Conservation (phyloP, 2,113 vertebrate species). For the Malurus alboscapulatus region DNA sequence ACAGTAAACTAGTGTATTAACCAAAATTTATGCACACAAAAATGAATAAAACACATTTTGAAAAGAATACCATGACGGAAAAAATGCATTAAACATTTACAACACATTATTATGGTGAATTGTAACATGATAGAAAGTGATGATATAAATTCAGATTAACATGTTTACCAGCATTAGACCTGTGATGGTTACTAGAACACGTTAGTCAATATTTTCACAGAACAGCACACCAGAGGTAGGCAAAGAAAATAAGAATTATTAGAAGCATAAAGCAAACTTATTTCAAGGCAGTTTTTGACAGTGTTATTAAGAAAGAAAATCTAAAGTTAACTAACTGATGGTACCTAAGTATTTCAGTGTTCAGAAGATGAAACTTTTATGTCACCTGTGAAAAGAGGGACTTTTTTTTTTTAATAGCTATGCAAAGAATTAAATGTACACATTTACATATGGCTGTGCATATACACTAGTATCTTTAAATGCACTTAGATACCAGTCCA, state of each 20-base stretch:
- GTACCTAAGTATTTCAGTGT: neutral
- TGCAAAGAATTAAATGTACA: neutral
- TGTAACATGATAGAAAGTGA: constrained; percentile 41
- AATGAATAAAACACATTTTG: constrained; percentile 53
- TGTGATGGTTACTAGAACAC: constrained; percentile 56
- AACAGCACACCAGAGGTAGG: constrained; percentile 25
- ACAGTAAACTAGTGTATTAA: constrained; percentile 56
- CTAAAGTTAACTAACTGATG: constrained; percentile 10
- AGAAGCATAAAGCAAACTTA: neutral
- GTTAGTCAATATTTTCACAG: constrained; percentile 59
- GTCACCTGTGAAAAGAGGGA: constrained; percentile 20
- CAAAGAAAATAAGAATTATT: constrained; percentile 8
- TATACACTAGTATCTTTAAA: neutral
- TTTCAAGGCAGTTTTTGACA: neutral
- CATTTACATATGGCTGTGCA: neutral
- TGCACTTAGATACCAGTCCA: constrained; percentile 42
- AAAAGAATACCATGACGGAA: constrained; percentile 21
- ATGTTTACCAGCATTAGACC: constrained; percentile 47
- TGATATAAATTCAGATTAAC: constrained; percentile 22
- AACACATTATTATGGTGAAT: constrained; percentile 33
- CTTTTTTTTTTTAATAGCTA: constrained; percentile 1
- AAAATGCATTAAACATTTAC: constrained; percentile 36
- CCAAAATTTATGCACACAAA: constrained; percentile 59
- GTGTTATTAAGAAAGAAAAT: neutral
- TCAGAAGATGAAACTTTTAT: neutral